A percentile compares a stretch with the other conserved stretches of the same genome.
phyloP scores from a whole-genome alignment of 2,888 invertebrate genomes.

The Calliphora vomitoria region DNA sequence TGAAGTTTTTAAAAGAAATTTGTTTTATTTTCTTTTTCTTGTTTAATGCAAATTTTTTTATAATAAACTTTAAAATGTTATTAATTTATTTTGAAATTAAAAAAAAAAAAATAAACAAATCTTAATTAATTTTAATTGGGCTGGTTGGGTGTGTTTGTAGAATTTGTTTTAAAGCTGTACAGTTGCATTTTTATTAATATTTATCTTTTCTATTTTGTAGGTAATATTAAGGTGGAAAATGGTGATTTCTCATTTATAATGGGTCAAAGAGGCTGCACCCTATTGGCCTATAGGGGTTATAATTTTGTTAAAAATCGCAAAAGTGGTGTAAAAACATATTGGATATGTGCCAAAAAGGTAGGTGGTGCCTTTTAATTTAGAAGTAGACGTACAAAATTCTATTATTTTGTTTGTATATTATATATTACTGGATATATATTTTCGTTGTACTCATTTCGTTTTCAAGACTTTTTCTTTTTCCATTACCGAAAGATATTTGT shows the following conservation, averaged over 20 bases:
- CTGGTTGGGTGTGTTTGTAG: constrained; percentile 28
- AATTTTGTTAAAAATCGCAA: constrained; percentile 83
- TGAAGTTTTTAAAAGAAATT: constrained; percentile 20
- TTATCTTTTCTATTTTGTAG: constrained; percentile 59
- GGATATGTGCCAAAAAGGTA: constrained; percentile 85
- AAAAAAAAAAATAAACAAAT: constrained; percentile 1
- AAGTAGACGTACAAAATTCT: too few species aligned
- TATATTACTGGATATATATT: too few species aligned
- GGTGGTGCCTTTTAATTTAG: constrained; percentile 13
- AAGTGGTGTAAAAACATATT: constrained; percentile 84
- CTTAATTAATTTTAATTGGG: constrained; percentile 43
- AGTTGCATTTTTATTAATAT: constrained; percentile 50
- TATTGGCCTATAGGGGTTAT: constrained; percentile 82
- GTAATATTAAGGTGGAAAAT: constrained; percentile 42
- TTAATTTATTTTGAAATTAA: constrained; percentile 31
- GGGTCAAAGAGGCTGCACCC: constrained; percentile 83
- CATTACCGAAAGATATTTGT: too few species aligned
- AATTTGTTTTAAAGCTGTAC: not conserved
- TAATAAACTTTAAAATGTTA: constrained; percentile 68
- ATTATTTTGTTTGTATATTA: too few species aligned
- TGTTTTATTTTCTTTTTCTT: constrained; percentile 33
- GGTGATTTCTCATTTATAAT: constrained; percentile 76
- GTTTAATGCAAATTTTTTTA: constrained; percentile 34
- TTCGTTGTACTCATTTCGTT: too few species aligned
- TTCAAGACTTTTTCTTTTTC: too few species aligned